Evolutionary conservation across 2,888 invertebrate genomes (phyloP), one percentile per base, ranked within the genome.

Genomic region (Atethmia centrago): DNA sequence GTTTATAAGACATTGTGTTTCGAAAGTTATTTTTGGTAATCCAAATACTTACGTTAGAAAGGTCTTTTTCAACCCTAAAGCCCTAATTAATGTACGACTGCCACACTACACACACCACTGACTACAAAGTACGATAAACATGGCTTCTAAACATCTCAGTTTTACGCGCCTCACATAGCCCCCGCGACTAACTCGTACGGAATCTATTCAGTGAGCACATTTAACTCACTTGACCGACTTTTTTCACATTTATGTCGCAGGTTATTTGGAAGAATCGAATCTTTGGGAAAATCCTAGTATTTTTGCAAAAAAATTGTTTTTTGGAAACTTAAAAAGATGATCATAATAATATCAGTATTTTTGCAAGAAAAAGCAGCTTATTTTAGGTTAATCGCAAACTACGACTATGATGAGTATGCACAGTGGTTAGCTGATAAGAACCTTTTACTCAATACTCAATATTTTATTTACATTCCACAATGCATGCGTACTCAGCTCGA

Each of bases 191-290:
- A 76, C 70, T 63, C 36, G 58, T 58, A 71, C 67, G 45, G 71
- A 82, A 77, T 79, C 67, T 78, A 85, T 77, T 84, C 85, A 85
- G 58, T 85, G 84, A 85, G 59, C 84, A 82, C 77, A 76, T 85
- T 85, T 77, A 61, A 78, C 65, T 71, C 85, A 85, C 85, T 85
- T 84, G 85, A 80, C 85, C 77, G 82, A 77, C 71, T 84, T 85
- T 84, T 85, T 84, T 85, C 77, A 74, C 74, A 74, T 63, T 7
- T 19, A 31, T 19, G 64, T 64, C 10, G n/a, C 64, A 36, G n/a
- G 10, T 0, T n/a, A n/a, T 3, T 31, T 8, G 1, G 10, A n/a
- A 19, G 21, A 51, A n/a, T 12, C 12, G n/a, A 51, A 19, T 36
- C 0, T 19, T 12, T 19, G 3, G 3, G 1, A n/a, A 51, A 19